A percentile compares a stretch with the other conserved stretches of the same genome.
Evolutionary conservation across 1,140 invertebrate genomes (phyloP).

Genomic region (Drosophila asahinai): DNA sequence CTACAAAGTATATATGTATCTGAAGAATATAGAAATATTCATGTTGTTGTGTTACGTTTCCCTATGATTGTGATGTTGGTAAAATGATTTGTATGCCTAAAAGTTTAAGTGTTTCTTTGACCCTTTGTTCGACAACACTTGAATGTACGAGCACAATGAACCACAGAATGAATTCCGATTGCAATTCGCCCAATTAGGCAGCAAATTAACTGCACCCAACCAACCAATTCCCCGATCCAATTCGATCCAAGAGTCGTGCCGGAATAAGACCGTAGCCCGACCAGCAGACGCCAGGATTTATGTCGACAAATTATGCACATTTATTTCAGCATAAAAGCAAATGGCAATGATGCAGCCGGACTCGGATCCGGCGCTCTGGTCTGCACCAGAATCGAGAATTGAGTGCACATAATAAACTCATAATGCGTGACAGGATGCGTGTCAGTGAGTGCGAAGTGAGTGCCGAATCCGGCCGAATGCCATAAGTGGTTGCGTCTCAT

Average conservation of each 20-base stretch:
- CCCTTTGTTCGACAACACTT: too few species aligned
- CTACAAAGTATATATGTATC: too few species aligned
- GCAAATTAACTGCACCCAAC: constrained; percentile 57
- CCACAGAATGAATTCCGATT: constrained; percentile 16
- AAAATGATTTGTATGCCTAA: neutral
- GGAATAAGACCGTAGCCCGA: constrained; percentile 20
- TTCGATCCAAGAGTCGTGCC: constrained; percentile 12
- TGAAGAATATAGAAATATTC: neutral
- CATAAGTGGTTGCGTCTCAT: constrained; percentile 68
- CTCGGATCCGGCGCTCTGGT: constrained; percentile 2
- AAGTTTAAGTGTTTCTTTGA: neutral
- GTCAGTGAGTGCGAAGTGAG: constrained; percentile 27
- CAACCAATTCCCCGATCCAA: constrained; percentile 9
- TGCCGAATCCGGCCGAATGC: constrained; percentile 27
- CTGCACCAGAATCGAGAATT: constrained; percentile 2
- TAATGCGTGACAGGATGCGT: constrained; percentile 66
- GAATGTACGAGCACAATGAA: neutral
- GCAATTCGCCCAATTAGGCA: constrained; percentile 54
- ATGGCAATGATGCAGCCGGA: constrained; percentile 30
- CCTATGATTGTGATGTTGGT: neutral
- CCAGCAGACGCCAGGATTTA: constrained; percentile 50
- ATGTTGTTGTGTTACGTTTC: too few species aligned
- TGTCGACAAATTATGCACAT: constrained; percentile 75
- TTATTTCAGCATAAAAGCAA: constrained; percentile 58
- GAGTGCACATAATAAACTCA: constrained; percentile 68